Conservation (phyloP, 53 echinoderm and acorn worm species). For the Actinopyga echinites region DNA sequence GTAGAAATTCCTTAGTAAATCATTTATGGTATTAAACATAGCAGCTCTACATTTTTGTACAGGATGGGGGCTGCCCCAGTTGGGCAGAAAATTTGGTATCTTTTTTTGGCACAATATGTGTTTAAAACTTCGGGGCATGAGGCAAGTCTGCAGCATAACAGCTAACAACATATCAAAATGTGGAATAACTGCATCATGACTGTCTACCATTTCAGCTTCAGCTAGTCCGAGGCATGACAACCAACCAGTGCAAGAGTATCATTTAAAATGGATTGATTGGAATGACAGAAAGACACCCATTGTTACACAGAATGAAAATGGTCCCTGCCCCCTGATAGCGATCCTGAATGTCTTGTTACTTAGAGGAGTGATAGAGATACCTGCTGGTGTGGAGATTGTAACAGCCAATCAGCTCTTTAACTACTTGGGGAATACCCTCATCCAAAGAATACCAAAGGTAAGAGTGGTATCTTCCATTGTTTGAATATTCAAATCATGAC, state of each 20-base stretch:
- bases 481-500: background rate
- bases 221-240: slow-evolving; percentile 53
- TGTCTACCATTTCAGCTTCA: slow-evolving; percentile 13
- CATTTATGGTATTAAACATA: no score
- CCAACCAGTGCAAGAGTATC: slow-evolving; percentile 74
- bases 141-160: no score
- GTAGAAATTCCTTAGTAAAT: no score
- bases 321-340: slow-evolving; percentile 94
- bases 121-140: no score
- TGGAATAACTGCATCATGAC: no score
- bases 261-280: slow-evolving; percentile 94
- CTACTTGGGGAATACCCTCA: slow-evolving; percentile 87
- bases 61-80: no score
- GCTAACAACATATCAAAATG: no score
- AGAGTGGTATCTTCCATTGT: background rate
- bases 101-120: no score
- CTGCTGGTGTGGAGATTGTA: slow-evolving; percentile 86
- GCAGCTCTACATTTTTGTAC: no score
- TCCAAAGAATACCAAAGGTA: slow-evolving; percentile 84
- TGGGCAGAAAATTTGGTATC: no score
- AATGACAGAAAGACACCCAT: slow-evolving; percentile 79
- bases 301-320: slow-evolving; percentile 97
- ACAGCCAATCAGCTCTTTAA: slow-evolving; percentile 84
- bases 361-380: slow-evolving; percentile 75
- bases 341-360: slow-evolving; percentile 88